Percentiles rank a stretch among this genome's conserved stretches.
phyloP scores from a whole-genome alignment of 1,140 invertebrate genomes.

The Chrysoperla carnea region DNA sequence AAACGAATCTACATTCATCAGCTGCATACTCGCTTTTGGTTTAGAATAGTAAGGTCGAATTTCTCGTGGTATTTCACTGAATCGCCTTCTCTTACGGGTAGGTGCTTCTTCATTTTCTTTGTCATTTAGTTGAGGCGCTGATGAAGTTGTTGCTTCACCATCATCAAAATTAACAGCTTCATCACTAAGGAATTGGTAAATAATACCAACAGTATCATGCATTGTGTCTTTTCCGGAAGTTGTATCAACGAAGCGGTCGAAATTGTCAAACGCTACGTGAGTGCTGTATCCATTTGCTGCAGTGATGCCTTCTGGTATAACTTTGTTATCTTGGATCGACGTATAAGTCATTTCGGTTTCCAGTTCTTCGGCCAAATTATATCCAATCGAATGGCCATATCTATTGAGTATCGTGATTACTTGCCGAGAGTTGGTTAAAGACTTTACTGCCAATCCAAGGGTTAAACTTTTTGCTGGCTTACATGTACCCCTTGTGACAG shows the following conservation, averaged over 20 bases:
- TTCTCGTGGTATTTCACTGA: slow-evolving; percentile 9
- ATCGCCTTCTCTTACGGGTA: slow-evolving; percentile 9
- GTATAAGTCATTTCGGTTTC: slow-evolving; percentile 17
- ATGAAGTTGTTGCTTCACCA: slow-evolving; percentile 4
- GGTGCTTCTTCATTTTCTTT: background rate
- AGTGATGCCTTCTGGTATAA: slow-evolving; percentile 13
- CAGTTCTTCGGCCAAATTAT: slow-evolving; percentile 17
- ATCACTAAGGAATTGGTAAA: slow-evolving; percentile 14
- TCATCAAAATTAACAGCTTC: slow-evolving; percentile 1
- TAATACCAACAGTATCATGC: slow-evolving; percentile 27
- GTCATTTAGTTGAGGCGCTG: background rate
- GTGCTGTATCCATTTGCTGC: slow-evolving; percentile 10
- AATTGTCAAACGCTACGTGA: slow-evolving; percentile 25
- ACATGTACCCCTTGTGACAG: slow-evolving; percentile 10
- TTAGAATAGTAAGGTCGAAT: slow-evolving; percentile 8
- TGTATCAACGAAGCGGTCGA: slow-evolving; percentile 24
- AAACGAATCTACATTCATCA: too few relatives aligned
- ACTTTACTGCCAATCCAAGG: slow-evolving; percentile 18
- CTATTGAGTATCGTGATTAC: slow-evolving; percentile 17
- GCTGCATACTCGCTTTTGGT: slow-evolving; percentile 3
- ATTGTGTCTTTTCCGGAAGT: slow-evolving; percentile 22
- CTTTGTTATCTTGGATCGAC: slow-evolving; percentile 2
- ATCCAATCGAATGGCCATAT: slow-evolving; percentile 17
- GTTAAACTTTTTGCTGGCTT: slow-evolving; percentile 15
- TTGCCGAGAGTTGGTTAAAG: slow-evolving; percentile 15